Conservation (phyloP, 30 jellyfish, hydroid and myxozoan species). For the Hydractinia symbiolongicarpus region DNA sequence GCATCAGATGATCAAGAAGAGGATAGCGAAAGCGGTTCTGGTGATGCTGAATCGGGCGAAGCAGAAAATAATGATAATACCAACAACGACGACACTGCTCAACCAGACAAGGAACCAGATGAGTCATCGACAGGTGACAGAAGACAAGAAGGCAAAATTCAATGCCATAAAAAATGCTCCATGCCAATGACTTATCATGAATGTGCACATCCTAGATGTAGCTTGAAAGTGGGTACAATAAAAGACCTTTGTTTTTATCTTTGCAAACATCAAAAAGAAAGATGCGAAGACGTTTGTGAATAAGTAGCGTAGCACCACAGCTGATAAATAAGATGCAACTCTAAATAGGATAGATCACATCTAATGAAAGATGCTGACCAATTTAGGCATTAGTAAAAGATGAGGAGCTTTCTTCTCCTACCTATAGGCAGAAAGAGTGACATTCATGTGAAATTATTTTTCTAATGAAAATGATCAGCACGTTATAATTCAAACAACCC, state of each 20-base stretch:
- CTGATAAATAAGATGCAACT: background rate
- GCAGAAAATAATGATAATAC: conserved; percentile 18
- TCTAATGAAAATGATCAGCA: too few species aligned
- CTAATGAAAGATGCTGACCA: too few species aligned
- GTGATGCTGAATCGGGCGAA: conserved; percentile 18
- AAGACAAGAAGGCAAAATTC: conserved; percentile 26
- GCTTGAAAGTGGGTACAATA: conserved; percentile 68
- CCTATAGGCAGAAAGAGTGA: too few species aligned
- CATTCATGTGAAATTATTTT: too few species aligned
- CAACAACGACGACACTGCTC: conserved; percentile 29
- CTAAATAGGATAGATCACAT: background rate
- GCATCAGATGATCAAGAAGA: background rate
- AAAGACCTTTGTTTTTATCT: conserved; percentile 80
- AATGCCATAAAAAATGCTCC: conserved; percentile 63
- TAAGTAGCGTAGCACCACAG: background rate
- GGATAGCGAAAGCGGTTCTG: conserved; percentile 23
- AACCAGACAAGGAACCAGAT: conserved; percentile 28
- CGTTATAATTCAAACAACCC: too few species aligned
- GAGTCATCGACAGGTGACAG: conserved; percentile 23
- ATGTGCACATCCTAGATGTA: conserved; percentile 91
- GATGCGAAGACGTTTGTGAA: conserved; percentile 81
- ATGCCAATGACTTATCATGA: conserved; percentile 85
- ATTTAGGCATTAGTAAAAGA: too few species aligned
- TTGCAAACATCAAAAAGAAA: conserved; percentile 81
- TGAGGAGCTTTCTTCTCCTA: too few species aligned